A percentile compares a stretch with the other conserved stretches of the same genome.
Evolutionary conservation across 2,797 vertebrate species (phyloP).

Genomic region (Iguana delicatissima): DNA sequence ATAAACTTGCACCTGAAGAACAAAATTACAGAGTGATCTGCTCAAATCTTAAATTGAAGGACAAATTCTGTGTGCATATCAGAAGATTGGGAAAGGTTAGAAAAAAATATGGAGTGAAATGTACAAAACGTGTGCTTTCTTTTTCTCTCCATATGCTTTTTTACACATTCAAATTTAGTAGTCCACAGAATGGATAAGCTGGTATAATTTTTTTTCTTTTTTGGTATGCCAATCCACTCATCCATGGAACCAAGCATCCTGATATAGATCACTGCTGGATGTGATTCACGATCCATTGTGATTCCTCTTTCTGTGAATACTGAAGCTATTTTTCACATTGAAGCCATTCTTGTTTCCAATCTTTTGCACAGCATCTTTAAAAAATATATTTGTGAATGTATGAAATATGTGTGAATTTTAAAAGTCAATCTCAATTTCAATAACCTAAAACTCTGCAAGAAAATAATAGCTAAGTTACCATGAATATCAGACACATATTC

Average conservation of each 20-base stretch:
- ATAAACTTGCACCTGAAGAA: slow-evolving; percentile 1
- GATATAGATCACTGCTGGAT: not conserved
- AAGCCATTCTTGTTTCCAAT: not conserved
- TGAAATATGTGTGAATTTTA: not conserved
- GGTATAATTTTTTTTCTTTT: not conserved
- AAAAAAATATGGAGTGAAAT: slow-evolving; percentile 13
- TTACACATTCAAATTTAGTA: not conserved
- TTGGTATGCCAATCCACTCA: not conserved
- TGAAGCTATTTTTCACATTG: not conserved
- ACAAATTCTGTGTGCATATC: not conserved
- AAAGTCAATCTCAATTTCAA: slow-evolving; percentile 17
- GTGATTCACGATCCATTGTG: not conserved
- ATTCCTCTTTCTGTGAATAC: not conserved
- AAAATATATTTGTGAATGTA: not conserved
- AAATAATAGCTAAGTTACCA: not conserved
- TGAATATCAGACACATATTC: not conserved
- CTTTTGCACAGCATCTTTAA: not conserved
- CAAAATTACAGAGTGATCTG: not conserved
- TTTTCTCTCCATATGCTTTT: not conserved
- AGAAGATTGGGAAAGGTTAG: not conserved
- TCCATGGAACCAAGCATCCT: not conserved
- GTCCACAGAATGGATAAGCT: slow-evolving; percentile 25
- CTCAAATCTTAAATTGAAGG: slow-evolving; percentile 40
- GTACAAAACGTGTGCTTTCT: fast-evolving
- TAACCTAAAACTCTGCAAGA: not conserved